Evolutionary conservation across 1,140 invertebrate species (phyloP).

Genomic region (Cryptotermes secundus): DNA sequence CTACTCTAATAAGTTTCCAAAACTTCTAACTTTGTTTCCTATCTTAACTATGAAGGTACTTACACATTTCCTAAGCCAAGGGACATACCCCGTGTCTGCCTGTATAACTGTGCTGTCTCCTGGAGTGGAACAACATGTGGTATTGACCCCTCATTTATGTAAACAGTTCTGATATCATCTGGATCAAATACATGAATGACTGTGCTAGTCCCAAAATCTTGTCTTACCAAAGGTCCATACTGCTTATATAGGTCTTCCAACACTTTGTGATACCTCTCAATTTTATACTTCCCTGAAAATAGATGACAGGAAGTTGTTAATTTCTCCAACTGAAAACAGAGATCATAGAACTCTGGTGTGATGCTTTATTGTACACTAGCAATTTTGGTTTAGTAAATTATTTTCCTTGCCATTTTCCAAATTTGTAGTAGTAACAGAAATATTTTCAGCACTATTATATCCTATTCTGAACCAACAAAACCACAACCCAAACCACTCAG

Average conservation of each 20-base stretch:
- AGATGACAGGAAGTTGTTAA: not conserved
- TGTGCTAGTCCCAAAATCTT: constrained; percentile 41
- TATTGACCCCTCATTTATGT: constrained; percentile 50
- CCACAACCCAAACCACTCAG: too few relatives aligned
- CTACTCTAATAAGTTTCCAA: too few relatives aligned
- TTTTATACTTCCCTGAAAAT: constrained; percentile 42
- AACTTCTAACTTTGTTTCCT: too few relatives aligned
- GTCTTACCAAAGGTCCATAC: constrained; percentile 45
- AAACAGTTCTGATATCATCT: constrained; percentile 46
- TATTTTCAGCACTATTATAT: too few relatives aligned
- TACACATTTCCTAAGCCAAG: constrained; percentile 59
- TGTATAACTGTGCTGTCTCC: constrained; percentile 53
- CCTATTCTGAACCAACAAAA: too few relatives aligned
- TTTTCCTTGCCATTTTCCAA: too few relatives aligned
- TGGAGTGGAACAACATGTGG: constrained; percentile 54
- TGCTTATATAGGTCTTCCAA: constrained; percentile 41
- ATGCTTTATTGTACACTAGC: too few relatives aligned
- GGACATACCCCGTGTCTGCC: constrained; percentile 50
- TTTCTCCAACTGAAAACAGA: too few relatives aligned
- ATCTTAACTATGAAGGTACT: constrained; percentile 32
- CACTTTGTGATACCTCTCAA: constrained; percentile 43
- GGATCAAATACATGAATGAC: constrained; percentile 47
- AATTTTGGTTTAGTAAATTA: too few relatives aligned
- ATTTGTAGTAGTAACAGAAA: too few relatives aligned
- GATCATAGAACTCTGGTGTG: too few relatives aligned